These are phyloP conservation scores for Yponomeuta plumbellus DNA, from an alignment of 2,888 invertebrate genomes.

Conservation along the genomic window DNA sequence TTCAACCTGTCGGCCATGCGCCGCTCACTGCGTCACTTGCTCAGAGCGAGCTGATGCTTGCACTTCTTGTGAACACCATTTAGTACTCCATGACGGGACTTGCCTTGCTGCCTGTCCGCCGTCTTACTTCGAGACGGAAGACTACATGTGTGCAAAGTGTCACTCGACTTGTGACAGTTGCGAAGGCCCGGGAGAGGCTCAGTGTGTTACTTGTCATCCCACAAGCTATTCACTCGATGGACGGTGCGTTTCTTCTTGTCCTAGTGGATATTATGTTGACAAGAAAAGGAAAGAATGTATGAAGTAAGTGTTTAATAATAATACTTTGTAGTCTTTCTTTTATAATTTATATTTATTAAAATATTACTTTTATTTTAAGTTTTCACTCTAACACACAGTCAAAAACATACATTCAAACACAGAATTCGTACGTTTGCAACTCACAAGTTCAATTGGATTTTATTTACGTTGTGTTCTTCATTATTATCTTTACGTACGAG, in stretches of 20 bases:
- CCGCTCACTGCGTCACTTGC: slow-evolving; percentile 90
- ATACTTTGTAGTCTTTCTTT: too few relatives aligned
- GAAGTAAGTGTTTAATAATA: slow-evolving; percentile 51
- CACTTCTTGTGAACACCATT: slow-evolving; percentile 91
- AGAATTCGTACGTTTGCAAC: too few relatives aligned
- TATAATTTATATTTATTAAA: too few relatives aligned
- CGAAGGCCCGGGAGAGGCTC: slow-evolving; percentile 83
- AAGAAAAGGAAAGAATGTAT: slow-evolving; percentile 88
- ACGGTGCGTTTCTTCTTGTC: slow-evolving; percentile 83
- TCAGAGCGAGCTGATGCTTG: slow-evolving; percentile 89
- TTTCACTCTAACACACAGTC: too few relatives aligned
- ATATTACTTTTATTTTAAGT: too few relatives aligned
- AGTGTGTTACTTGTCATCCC: slow-evolving; percentile 88
- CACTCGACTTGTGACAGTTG: slow-evolving; percentile 89
- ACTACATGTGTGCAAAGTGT: slow-evolving; percentile 89
- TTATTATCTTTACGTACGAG: too few relatives aligned
- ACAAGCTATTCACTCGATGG: slow-evolving; percentile 84
- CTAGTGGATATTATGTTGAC: slow-evolving; percentile 84
- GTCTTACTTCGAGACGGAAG: slow-evolving; percentile 89
- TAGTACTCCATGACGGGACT: slow-evolving; percentile 87
- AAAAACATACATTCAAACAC: too few relatives aligned
- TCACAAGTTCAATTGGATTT: too few relatives aligned
- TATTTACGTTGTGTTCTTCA: too few relatives aligned
- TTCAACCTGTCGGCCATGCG: slow-evolving; percentile 89
- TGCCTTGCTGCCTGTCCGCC: slow-evolving; percentile 90